phyloP scores from a whole-genome alignment of 2,113 vertebrate genomes.

The Melanostigma gelatinosum region DNA sequence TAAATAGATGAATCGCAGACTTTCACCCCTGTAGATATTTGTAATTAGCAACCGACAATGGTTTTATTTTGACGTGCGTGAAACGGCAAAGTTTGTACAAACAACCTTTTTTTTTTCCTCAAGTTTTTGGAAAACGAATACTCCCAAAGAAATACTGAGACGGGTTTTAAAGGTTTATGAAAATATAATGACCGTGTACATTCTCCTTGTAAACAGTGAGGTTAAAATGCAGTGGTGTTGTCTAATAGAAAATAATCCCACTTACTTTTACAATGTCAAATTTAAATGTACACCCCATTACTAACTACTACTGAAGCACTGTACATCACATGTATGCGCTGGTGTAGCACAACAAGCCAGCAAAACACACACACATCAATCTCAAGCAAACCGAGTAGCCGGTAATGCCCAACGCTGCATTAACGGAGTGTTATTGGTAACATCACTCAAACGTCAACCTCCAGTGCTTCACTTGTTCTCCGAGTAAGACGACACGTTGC shows the following conservation, averaged over 20 bases:
- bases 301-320: slow-evolving; percentile 15
- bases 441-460: slow-evolving; percentile 34
- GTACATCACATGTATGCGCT: slow-evolving; percentile 31
- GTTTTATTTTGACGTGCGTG: slow-evolving; percentile 69
- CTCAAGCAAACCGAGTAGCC: background rate
- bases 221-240: slow-evolving; percentile 14
- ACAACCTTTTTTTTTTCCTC: slow-evolving; percentile 37
- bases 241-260: slow-evolving; percentile 20
- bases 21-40: slow-evolving; percentile 71
- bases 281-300: slow-evolving; percentile 23
- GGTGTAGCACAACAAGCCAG: slow-evolving; percentile 15
- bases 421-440: slow-evolving; percentile 28
- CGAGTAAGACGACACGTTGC: slow-evolving; percentile 14
- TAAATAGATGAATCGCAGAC: slow-evolving; percentile 45
- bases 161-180: slow-evolving; percentile 62
- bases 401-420: slow-evolving; percentile 26
- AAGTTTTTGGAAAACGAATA: slow-evolving; percentile 51
- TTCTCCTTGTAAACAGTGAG: slow-evolving; percentile 35
- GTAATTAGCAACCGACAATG: slow-evolving; percentile 58
- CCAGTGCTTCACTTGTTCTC: slow-evolving; percentile 29
- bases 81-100: slow-evolving; percentile 66
- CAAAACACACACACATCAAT: slow-evolving; percentile 19
- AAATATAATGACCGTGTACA: slow-evolving; percentile 27
- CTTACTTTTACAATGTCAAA: slow-evolving; percentile 31
- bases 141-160: slow-evolving; percentile 74